These are phyloP conservation scores for Argyresthia albistria DNA, from an alignment of 2,888 invertebrate species.

Conservation along the genomic window DNA sequence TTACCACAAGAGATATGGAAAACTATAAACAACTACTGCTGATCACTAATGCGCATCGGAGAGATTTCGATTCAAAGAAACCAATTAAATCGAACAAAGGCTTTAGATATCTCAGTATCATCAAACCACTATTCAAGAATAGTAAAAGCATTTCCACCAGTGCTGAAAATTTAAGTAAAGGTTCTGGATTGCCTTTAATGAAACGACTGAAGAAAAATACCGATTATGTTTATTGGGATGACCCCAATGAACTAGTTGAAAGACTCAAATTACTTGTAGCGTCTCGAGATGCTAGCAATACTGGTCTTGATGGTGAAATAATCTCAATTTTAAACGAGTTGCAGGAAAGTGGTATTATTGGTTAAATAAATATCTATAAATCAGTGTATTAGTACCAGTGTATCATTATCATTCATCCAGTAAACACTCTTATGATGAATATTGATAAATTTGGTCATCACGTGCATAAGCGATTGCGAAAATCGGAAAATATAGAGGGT, in stretches of 20 bases:
- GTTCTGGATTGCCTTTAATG: not conserved
- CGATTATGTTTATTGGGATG: constrained; percentile 16
- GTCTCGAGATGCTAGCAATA: constrained; percentile 16
- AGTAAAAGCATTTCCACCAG: constrained; percentile 6
- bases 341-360: constrained; percentile 14
- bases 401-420: not conserved
- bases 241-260: constrained; percentile 17
- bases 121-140: not conserved
- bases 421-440: not conserved
- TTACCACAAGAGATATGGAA: not conserved
- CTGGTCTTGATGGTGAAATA: constrained; percentile 22
- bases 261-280: constrained; percentile 15
- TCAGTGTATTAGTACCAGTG: not conserved
- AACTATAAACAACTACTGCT: not conserved
- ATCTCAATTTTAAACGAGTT: constrained; percentile 25
- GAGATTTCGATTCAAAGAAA: constrained; percentile 9
- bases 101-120: not conserved
- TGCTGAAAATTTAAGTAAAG: not conserved
- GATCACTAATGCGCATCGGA: constrained; percentile 10
- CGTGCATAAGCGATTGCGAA: not conserved
- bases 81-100: constrained; percentile 7
- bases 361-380: not conserved
- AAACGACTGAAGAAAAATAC: not conserved
- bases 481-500: not conserved
- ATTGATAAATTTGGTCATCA: not conserved